A percentile compares a stretch with the other conserved stretches of the same genome.
phyloP scores from a whole-genome alignment of 2,888 invertebrate species.

The Eupsilia transversa region DNA sequence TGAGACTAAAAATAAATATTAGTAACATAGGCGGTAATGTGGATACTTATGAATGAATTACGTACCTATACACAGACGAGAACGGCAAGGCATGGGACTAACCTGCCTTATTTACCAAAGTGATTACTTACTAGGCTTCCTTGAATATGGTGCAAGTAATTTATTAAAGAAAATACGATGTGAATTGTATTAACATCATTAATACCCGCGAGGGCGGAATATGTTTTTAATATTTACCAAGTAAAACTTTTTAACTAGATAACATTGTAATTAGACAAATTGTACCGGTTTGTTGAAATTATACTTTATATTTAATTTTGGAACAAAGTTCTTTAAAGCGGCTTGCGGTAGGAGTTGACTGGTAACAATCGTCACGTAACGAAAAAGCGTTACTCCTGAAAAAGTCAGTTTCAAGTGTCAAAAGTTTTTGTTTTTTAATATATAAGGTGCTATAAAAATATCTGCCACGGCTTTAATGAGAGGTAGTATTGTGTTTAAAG shows the following conservation, averaged over 20 bases:
- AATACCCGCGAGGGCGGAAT: slow-evolving; percentile 50
- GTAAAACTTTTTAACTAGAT: slow-evolving; percentile 62
- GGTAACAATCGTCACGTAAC: no score
- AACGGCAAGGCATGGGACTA: not conserved
- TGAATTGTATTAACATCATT: slow-evolving; percentile 64
- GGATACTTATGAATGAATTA: slow-evolving; percentile 18
- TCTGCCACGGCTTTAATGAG: no score
- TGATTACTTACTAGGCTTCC: slow-evolving; percentile 35
- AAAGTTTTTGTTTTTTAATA: no score
- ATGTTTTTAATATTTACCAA: slow-evolving; percentile 68
- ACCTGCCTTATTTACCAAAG: slow-evolving; percentile 35
- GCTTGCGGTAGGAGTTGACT: no score
- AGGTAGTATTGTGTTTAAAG: no score
- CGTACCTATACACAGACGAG: slow-evolving; percentile 1
- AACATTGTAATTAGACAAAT: slow-evolving; percentile 46
- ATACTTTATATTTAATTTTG: no score
- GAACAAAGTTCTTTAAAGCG: no score
- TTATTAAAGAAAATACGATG: slow-evolving; percentile 58
- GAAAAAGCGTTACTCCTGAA: no score
- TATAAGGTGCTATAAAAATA: no score
- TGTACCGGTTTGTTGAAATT: slow-evolving; percentile 27
- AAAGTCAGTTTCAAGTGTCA: no score
- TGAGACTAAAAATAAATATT: not conserved
- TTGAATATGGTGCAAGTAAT: slow-evolving; percentile 36
- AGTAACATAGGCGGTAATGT: slow-evolving; percentile 10